phyloP scores from a whole-genome alignment of 2,888 invertebrate genomes.

The Tipula helvola region DNA sequence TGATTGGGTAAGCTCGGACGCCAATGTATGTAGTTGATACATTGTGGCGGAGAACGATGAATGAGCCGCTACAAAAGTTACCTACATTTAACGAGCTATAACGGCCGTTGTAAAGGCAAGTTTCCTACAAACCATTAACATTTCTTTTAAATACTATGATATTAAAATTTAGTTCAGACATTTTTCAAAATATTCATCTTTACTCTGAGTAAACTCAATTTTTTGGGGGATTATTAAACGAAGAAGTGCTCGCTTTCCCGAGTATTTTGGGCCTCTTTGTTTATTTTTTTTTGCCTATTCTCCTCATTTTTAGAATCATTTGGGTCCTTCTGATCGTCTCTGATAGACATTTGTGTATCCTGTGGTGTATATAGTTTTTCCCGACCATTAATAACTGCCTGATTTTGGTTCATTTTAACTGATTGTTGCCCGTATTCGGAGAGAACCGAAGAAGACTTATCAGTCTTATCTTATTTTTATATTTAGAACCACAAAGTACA shows the following conservation, averaged over 20 bases:
- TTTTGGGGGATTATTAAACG: not conserved
- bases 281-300: not conserved
- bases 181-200: not conserved
- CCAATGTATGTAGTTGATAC: no score
- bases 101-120: not conserved
- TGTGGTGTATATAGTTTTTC: not conserved
- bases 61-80: no score
- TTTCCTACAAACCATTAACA: not conserved
- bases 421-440: not conserved
- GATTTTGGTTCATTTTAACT: not conserved
- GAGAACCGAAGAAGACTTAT: not conserved
- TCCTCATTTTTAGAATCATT: not conserved
- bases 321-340: not conserved
- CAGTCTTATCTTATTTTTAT: not conserved
- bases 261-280: not conserved
- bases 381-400: not conserved
- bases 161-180: not conserved
- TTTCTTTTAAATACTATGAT: not conserved
- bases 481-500: not conserved
- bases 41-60: no score
- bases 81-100: not conserved
- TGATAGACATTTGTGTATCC: not conserved
- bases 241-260: not conserved
- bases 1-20: no score
- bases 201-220: not conserved